Evolutionary conservation across 2,888 invertebrate species (phyloP).

Genomic region (Mythimna ferrago): DNA sequence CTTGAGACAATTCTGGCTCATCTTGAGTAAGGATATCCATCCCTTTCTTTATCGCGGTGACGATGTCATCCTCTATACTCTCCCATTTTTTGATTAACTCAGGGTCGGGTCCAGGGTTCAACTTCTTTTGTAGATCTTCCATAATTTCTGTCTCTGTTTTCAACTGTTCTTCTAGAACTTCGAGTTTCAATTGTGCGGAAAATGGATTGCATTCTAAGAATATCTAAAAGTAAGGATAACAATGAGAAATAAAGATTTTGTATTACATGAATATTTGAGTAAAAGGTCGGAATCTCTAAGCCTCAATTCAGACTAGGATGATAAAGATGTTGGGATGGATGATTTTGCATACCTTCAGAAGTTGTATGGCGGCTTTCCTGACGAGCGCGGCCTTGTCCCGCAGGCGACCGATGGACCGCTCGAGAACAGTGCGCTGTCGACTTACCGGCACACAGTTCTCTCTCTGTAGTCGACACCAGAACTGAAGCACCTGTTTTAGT

Average conservation of each 20-base stretch:
- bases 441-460: conserved; percentile 95
- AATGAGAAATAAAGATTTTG: neutral
- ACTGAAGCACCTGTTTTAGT: conserved; percentile 91
- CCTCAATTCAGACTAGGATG: neutral
- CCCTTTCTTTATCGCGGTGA: conserved; percentile 87
- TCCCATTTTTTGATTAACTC: conserved; percentile 88
- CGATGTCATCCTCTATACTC: conserved; percentile 87
- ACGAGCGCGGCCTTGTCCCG: conserved; percentile 96
- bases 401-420: conserved; percentile 93
- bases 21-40: conserved; percentile 86
- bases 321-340: neutral
- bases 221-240: conserved; percentile 78
- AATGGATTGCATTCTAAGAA: conserved; percentile 97
- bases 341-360: conserved; percentile 88
- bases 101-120: conserved; percentile 85
- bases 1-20: conserved; percentile 85
- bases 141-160: conserved; percentile 91
- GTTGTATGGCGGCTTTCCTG: conserved; percentile 95
- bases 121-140: conserved; percentile 90
- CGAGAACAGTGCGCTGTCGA: conserved; percentile 92
- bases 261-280: no score
- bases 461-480: conserved; percentile 95
- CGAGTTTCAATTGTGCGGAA: conserved; percentile 92
- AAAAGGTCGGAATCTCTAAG: no score
- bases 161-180: conserved; percentile 91